These are phyloP conservation scores for Theretra japonica DNA, from an alignment of 2,888 invertebrate species.

Conservation along the genomic window DNA sequence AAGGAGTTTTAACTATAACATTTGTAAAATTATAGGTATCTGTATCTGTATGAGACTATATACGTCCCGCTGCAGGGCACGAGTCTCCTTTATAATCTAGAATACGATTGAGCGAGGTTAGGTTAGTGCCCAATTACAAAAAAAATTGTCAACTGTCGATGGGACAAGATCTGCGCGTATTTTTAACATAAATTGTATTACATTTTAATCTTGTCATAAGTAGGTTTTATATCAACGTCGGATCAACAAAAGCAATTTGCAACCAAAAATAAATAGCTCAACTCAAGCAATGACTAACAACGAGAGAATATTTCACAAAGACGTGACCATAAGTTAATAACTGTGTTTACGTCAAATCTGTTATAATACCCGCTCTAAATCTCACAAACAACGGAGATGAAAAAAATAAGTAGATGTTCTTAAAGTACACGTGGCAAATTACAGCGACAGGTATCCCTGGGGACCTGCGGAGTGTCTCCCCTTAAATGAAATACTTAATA, in stretches of 20 bases:
- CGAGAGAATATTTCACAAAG: slow-evolving; percentile 27
- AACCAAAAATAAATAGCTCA: neutral
- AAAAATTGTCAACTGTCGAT: no score
- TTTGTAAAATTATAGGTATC: no score
- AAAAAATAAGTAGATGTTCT: slow-evolving; percentile 58
- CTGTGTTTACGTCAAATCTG: slow-evolving; percentile 55
- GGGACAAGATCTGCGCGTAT: no score
- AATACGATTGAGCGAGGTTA: no score
- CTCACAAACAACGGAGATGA: slow-evolving; percentile 60
- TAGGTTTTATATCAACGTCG: neutral
- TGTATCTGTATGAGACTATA: no score
- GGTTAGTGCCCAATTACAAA: no score
- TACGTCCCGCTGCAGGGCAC: no score
- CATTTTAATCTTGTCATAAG: neutral
- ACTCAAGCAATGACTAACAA: slow-evolving; percentile 25
- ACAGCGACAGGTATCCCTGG: slow-evolving; percentile 78
- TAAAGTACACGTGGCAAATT: slow-evolving; percentile 69
- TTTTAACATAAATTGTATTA: no score
- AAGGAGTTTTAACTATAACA: no score
- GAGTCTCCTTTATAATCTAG: no score
- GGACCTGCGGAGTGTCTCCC: slow-evolving; percentile 65
- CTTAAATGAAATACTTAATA: slow-evolving; percentile 81
- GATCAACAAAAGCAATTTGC: slow-evolving; percentile 9
- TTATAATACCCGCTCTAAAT: slow-evolving; percentile 60
- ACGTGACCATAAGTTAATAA: slow-evolving; percentile 42